Conservation (phyloP, 2,888 invertebrate genomes). For the Nymphalis polychloros region DNA sequence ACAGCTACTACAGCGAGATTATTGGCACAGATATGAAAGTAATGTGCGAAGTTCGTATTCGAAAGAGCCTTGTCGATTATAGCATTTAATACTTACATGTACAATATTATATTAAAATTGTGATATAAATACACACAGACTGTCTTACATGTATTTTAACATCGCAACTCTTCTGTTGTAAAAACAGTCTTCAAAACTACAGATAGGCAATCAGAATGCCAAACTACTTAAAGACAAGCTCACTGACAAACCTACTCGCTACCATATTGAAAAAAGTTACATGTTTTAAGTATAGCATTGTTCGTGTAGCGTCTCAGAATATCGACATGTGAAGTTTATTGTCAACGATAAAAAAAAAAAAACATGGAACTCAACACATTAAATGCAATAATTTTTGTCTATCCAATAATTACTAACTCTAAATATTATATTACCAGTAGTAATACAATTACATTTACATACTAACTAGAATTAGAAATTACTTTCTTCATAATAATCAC, state of each 20-base stretch:
- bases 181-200: constrained; percentile 27
- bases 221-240: constrained; percentile 33
- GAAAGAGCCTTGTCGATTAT: background rate
- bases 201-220: constrained; percentile 35
- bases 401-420: constrained; percentile 57
- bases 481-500: constrained; percentile 64
- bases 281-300: constrained; percentile 14
- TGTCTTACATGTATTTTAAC: constrained; percentile 12
- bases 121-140: constrained; percentile 15
- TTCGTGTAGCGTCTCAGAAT: background rate
- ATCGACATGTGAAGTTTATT: constrained; percentile 40
- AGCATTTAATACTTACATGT: background rate
- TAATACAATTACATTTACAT: constrained; percentile 62
- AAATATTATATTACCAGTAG: constrained; percentile 57
- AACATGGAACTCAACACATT: constrained; percentile 60
- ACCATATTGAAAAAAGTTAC: constrained; percentile 14
- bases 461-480: constrained; percentile 61
- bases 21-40: constrained; percentile 12
- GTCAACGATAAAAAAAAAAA: constrained; percentile 46
- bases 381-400: constrained; percentile 67
- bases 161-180: constrained; percentile 7
- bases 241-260: constrained; percentile 30
- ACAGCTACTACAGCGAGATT: constrained; percentile 6
- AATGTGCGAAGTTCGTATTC: constrained; percentile 5
- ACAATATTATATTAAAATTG: background rate